Conservation (phyloP, 2,797 vertebrate genomes). For the Rhinoraja longicauda region DNA sequence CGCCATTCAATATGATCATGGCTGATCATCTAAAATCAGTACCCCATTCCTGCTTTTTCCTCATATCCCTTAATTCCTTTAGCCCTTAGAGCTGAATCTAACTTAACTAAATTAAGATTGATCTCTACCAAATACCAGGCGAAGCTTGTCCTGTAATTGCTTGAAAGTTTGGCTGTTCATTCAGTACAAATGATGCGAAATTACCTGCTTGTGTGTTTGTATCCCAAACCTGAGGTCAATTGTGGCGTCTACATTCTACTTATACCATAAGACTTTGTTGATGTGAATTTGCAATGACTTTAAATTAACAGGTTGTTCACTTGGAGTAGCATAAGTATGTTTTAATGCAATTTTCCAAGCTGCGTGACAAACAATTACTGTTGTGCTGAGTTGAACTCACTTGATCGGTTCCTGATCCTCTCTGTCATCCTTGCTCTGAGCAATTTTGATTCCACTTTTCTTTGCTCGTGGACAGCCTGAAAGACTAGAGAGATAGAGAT, state of each 20-base stretch:
- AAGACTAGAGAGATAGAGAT: slow-evolving; percentile 69
- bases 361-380: background rate
- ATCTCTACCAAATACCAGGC: background rate
- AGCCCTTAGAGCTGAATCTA: no score
- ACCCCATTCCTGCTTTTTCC: no score
- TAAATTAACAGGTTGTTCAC: background rate
- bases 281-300: background rate
- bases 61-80: no score
- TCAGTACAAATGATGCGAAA: background rate
- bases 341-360: background rate
- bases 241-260: background rate
- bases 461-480: slow-evolving; percentile 96
- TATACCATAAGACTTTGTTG: background rate
- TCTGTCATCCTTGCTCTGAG: slow-evolving; percentile 98
- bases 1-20: no score
- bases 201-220: background rate
- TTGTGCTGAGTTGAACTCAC: slow-evolving; percentile 52
- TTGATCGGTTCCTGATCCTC: slow-evolving; percentile 99
- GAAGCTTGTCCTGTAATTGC: background rate
- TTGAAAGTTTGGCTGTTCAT: background rate
- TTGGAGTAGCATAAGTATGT: background rate
- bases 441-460: slow-evolving; percentile 96
- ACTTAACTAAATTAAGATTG: background rate
- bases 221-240: background rate
- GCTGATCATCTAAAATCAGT: no score